phyloP scores from a whole-genome alignment of 2,113 vertebrate genomes.

The Ahaetulla prasina region DNA sequence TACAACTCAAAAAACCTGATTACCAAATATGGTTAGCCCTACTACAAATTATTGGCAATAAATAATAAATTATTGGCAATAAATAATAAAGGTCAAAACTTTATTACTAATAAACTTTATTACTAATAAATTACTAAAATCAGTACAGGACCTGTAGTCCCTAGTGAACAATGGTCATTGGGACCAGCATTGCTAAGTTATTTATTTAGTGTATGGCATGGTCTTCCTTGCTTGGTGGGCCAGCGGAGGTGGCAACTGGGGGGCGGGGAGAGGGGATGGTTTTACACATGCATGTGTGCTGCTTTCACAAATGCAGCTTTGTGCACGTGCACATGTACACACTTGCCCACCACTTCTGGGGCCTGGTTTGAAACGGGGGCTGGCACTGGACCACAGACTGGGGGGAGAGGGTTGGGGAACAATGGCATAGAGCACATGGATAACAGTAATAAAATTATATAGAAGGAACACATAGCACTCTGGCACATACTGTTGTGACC shows the following conservation, averaged over 20 bases:
- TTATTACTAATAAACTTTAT: too few relatives aligned
- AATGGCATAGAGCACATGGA: neutral
- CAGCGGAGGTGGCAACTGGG: neutral
- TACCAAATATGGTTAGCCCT: neutral
- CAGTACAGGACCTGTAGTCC: neutral
- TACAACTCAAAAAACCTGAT: neutral
- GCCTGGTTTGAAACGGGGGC: neutral
- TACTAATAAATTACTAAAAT: too few relatives aligned
- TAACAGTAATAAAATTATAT: neutral
- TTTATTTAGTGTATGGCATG: neutral
- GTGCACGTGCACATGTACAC: fast-evolving
- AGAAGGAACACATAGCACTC: neutral
- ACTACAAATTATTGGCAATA: neutral
- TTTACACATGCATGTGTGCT: neutral
- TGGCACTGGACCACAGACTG: neutral
- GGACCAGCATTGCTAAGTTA: neutral
- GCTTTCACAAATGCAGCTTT: neutral
- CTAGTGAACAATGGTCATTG: neutral
- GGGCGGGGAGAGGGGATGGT: neutral
- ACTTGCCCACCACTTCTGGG: neutral
- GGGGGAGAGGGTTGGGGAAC: neutral
- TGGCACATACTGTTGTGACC: too few relatives aligned
- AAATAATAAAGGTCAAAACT: neutral
- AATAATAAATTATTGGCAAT: neutral
- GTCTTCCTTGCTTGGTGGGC: neutral